Conservation (phyloP, 2,797 vertebrate species). For the Dermochelys coriacea region DNA sequence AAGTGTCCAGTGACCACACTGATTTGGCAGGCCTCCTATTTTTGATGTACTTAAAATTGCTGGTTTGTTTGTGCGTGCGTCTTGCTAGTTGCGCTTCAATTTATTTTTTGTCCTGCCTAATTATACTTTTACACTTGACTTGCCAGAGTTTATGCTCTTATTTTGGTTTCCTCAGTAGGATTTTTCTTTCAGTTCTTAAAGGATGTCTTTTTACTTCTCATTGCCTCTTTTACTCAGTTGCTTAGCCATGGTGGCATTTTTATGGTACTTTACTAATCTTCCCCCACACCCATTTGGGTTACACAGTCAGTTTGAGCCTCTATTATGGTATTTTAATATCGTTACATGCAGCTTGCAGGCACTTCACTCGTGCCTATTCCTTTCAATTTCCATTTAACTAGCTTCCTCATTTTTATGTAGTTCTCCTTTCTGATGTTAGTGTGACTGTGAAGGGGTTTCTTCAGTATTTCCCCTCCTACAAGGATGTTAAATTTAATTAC, state of each 20-base stretch:
- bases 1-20: not conserved
- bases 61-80: not conserved
- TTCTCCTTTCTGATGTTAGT: not conserved
- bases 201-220: not conserved
- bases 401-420: not conserved
- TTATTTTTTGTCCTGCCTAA: not conserved
- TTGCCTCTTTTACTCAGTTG: not conserved
- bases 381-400: not conserved
- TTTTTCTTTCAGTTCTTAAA: not conserved
- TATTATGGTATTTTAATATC: not conserved
- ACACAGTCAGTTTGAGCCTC: not conserved
- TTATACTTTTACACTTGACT: not conserved
- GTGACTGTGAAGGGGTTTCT: not conserved
- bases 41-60: not conserved
- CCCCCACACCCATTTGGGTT: too few relatives aligned
- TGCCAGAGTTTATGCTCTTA: not conserved
- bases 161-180: not conserved
- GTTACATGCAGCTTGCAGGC: not conserved
- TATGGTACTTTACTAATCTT: not conserved
- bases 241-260: not conserved
- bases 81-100: not conserved
- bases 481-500: not conserved
- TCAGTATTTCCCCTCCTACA: not conserved
- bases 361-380: not conserved
- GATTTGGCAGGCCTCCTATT: not conserved